Evolutionary conservation across 2,888 invertebrate genomes (phyloP), one percentile per base, ranked within the genome.

Genomic region (Drosophila imparisetae): DNA sequence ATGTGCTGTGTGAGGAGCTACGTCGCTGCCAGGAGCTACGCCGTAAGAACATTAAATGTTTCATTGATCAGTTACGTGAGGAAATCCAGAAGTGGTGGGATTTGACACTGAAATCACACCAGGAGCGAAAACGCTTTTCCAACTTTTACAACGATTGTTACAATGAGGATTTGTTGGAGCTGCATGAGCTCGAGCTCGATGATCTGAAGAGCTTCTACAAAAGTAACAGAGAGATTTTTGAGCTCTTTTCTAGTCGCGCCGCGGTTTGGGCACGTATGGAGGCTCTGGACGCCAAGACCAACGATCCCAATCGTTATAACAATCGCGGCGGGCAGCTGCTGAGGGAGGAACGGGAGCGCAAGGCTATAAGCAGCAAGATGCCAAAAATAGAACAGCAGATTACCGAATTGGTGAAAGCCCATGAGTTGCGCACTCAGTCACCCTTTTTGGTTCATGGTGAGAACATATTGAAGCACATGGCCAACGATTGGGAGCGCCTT

Each of bases 271-370:
- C 94, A 30, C 95, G 96, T 86, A 96, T 96, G 95, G 93, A 95
- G 3, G 96, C 96, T 70, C 92, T 98, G 57, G 97, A 98, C 77
- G 94, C 95, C 27, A 95, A 95, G 59, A 96, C 96, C 0, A 94
- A 95, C n/a, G 96, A 97, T 86, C 96, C 97, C 0, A 96, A 96
- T 77, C 94, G 98, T 1, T 97, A 96, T 90, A 96, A 97, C 82
- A 98, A 98, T 92, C 94, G 98, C 45, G 98, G 98, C 0, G 98
- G 98, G 0, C 96, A 97, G 78, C 93, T 98, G 7, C 93, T 98
- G 2, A 95, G 95, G 60, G 98, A 98, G 91, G 98, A 98, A 92
- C 97, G 96, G 83, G 97, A 97, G 86, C 93, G 98, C n/a, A 98
- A 97, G 91, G 94, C 94, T 10, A 94, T 97, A 13, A 94, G 95